A percentile compares a stretch with the other conserved stretches of the same genome.
phyloP scores from a whole-genome alignment of 2,113 vertebrate species.

The Varanus komodoensis region DNA sequence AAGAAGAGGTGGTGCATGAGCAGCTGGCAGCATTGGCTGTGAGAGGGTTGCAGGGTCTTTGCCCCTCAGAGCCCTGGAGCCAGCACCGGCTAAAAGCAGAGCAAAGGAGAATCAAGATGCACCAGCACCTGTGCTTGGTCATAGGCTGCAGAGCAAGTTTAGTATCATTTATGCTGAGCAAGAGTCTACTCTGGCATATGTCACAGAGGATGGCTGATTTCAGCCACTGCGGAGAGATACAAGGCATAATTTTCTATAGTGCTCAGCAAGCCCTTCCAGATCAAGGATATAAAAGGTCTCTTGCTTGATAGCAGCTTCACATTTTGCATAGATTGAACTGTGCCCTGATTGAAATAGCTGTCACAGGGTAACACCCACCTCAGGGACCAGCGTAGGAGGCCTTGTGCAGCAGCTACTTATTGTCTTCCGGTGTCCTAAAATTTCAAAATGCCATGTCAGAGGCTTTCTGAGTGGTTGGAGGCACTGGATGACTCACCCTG shows the following conservation, averaged over 20 bases:
- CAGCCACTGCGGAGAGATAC: background rate
- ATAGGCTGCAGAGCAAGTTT: background rate
- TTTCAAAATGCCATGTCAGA: slow-evolving; percentile 4
- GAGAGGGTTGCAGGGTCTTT: too few species aligned
- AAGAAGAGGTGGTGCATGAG: too few species aligned
- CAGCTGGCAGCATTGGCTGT: too few species aligned
- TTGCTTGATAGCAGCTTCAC: background rate
- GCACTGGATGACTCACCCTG: slow-evolving; percentile 17
- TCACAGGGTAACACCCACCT: slow-evolving; percentile 8
- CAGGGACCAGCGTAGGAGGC: slow-evolving; percentile 19
- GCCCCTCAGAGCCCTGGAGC: too few species aligned
- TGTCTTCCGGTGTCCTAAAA: slow-evolving; percentile 2
- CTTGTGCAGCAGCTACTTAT: background rate
- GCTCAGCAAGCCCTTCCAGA: slow-evolving; percentile 1
- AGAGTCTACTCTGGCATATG: background rate
- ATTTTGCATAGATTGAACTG: background rate
- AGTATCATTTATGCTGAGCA: background rate
- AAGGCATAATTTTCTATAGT: background rate
- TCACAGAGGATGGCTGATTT: background rate
- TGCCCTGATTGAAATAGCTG: slow-evolving; percentile 4
- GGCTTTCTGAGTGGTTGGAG: background rate
- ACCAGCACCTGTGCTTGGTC: background rate
- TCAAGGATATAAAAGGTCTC: background rate
- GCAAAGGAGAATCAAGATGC: background rate
- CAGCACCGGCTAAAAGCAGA: background rate